Percentiles rank a stretch among this genome's conserved stretches.
Evolutionary conservation across 2,797 vertebrate species (phyloP).

Genomic region (Xenopus petersii): DNA sequence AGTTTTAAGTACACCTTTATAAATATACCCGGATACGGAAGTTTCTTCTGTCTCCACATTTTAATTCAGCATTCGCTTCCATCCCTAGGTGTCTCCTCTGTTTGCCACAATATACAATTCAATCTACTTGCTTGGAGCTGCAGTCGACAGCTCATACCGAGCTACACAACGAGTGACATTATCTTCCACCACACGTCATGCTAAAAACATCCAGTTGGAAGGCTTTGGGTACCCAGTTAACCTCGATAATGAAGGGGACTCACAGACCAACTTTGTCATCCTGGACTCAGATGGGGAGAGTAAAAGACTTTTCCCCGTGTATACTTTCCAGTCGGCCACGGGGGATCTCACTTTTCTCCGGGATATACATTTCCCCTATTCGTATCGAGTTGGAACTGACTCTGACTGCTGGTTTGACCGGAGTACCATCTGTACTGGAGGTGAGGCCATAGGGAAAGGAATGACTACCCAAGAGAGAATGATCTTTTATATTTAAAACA

Average conservation of each 20-base stretch:
- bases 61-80: neutral
- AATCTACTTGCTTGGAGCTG: conserved; percentile 74
- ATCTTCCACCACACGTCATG: conserved; percentile 58
- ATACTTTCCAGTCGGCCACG: conserved; percentile 67
- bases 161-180: conserved; percentile 76
- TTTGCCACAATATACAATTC: conserved; percentile 93
- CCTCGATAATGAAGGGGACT: conserved; percentile 56
- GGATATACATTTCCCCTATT: conserved; percentile 81
- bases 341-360: conserved; percentile 68
- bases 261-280: conserved; percentile 75
- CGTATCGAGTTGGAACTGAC: conserved; percentile 72
- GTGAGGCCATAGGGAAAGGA: conserved; percentile 54
- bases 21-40: too few relatives aligned
- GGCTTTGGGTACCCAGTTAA: conserved; percentile 78
- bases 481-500: too few relatives aligned
- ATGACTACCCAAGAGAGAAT: too few relatives aligned
- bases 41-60: too few relatives aligned
- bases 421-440: conserved; percentile 77
- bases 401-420: conserved; percentile 88
- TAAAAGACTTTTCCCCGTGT: conserved; percentile 68
- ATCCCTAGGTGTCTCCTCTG: conserved; percentile 83
- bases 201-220: conserved; percentile 63
- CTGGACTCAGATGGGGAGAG: conserved; percentile 81
- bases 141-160: conserved; percentile 59
- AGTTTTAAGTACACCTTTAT: too few relatives aligned